phyloP scores from a whole-genome alignment of 2,888 invertebrate genomes.

The Drosophila nr. perissopoda region DNA sequence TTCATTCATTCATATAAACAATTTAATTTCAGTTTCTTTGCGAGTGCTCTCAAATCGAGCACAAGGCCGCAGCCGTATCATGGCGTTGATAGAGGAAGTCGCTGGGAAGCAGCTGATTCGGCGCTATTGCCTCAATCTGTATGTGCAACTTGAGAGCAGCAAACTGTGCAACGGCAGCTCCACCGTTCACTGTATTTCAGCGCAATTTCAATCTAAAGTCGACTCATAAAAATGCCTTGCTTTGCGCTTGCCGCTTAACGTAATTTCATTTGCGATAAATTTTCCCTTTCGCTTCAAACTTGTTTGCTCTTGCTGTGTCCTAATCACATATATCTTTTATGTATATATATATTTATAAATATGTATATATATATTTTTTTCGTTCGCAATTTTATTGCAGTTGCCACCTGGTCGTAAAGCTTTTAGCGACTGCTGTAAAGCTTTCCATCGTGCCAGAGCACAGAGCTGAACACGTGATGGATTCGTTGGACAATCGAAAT shows the following conservation, averaged over 20 bases:
- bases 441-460: conserved; percentile 16
- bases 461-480: conserved; percentile 4
- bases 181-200: conserved; percentile 64
- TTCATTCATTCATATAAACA: conserved; percentile 62
- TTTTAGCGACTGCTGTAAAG: conserved; percentile 25
- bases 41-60: conserved; percentile 69
- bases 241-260: conserved; percentile 24
- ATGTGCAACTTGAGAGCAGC: conserved; percentile 5
- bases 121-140: conserved; percentile 25
- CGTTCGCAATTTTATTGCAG: conserved; percentile 48
- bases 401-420: conserved; percentile 41
- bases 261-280: conserved; percentile 53
- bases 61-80: conserved; percentile 71
- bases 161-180: conserved; percentile 22
- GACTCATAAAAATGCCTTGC: conserved; percentile 46
- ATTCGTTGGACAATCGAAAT: background rate
- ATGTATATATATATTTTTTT: conserved; percentile 2
- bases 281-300: conserved; percentile 75
- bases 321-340: conserved; percentile 67
- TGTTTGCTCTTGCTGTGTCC: conserved; percentile 67
- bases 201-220: conserved; percentile 51
- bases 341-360: conserved; percentile 15
- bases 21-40: conserved; percentile 61
- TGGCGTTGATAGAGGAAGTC: conserved; percentile 49
- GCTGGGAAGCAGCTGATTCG: conserved; percentile 53